Base-by-base conservation (phyloP, 2,888 invertebrate species). In the Drosophila melanosoma region DNA sequence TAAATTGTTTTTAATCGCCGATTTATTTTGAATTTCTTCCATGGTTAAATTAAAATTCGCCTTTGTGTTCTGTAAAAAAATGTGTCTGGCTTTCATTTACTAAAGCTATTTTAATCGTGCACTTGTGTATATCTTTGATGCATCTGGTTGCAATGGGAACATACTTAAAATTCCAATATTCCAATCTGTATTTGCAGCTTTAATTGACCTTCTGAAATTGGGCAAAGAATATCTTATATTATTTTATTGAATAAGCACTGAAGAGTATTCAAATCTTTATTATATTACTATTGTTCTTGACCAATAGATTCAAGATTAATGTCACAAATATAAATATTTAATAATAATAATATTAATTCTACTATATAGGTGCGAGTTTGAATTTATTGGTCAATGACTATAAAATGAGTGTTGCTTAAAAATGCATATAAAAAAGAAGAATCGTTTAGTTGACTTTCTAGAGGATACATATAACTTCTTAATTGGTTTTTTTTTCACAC, bases 31-130 rank as follows among this genome's bases (percentile, higher is more conserved):
- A 12, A 17, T 35, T 26, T 15, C 6, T 23, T n/a, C 23, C n/a
- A 48, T 26, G 6, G 2, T 36, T 15, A 26, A 32, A 36, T 12
- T 17, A 38, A 45, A n/a, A 45, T 51, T 8, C n/a, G 35, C 23
- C 35, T 23, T 12, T 51, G 12, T 10, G 20, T 32, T 48, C 32
- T 49, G 38, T 23, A 33, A 35, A 40, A 20, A 29, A 40, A 38
- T 51, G 17, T 32, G 51, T 40, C 4, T 17, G 12, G 33, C 33
- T 49, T 7, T 23, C 51, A 1, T 42, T 57, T 29, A 35, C 29
- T 12, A 35, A 56, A 23, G 49, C 68, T 68, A 68, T 67, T 67
- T 68, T 35, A 57, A 67, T 57, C 29, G 15, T 40, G 11, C 29
- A 51, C 29, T 67, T 54, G 17, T 38, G 23, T 33, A 38, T 40